phyloP scores from a whole-genome alignment of 2,888 invertebrate genomes.

The Tricholauxania praeusta region DNA sequence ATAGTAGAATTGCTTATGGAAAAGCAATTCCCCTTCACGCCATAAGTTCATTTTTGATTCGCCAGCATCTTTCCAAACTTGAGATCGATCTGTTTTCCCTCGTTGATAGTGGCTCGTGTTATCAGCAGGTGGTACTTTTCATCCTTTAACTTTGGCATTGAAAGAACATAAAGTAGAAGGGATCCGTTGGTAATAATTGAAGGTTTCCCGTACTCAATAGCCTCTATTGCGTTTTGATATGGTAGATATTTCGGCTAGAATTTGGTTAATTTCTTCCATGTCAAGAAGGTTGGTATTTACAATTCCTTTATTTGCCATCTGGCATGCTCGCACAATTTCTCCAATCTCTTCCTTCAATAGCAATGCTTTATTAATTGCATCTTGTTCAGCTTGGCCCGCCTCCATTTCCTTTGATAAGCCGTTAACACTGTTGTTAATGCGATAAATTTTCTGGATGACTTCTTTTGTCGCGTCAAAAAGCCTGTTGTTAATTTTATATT shows the following conservation, averaged over 20 bases:
- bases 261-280: constrained; percentile 2
- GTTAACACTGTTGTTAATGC: constrained; percentile 22
- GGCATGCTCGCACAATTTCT: constrained; percentile 38
- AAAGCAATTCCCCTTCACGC: constrained; percentile 11
- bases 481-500: constrained; percentile 39
- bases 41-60: neutral
- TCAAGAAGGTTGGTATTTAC: constrained; percentile 38
- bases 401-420: no score
- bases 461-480: constrained; percentile 24
- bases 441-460: constrained; percentile 20
- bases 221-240: neutral
- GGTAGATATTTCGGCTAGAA: neutral
- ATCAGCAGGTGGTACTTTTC: no score
- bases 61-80: neutral
- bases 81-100: neutral
- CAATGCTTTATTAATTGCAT: neutral
- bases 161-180: no score
- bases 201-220: neutral
- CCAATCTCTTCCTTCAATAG: constrained; percentile 35
- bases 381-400: neutral
- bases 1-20: constrained; percentile 35
- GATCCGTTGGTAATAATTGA: no score
- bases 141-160: no score
- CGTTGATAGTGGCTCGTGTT: neutral
- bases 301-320: constrained; percentile 38